A percentile compares a stretch with the other conserved stretches of the same genome.
Evolutionary conservation across 2,888 invertebrate genomes (phyloP).

Genomic region (Listrodromus nycthemerus): DNA sequence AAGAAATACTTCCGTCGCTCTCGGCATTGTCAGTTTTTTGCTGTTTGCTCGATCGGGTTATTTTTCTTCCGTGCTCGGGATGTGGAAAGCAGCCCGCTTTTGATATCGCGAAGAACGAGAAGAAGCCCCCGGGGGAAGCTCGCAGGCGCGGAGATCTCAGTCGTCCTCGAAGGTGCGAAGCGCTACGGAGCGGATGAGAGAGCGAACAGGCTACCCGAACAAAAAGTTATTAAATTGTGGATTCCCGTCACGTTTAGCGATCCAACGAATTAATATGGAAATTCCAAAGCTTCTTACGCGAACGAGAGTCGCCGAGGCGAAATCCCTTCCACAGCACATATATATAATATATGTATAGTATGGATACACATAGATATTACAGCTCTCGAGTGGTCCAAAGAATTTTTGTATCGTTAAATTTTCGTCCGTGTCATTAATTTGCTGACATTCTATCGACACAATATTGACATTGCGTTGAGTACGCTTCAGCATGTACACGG

Average conservation of each 20-base stretch:
- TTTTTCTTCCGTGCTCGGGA: constrained; percentile 37
- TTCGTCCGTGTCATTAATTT: too few species aligned
- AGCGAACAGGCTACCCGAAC: constrained; percentile 57
- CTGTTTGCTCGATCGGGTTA: constrained; percentile 19
- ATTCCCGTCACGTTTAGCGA: constrained; percentile 77
- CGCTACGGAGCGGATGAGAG: constrained; percentile 1
- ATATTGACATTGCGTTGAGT: too few species aligned
- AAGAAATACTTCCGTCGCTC: constrained; percentile 45
- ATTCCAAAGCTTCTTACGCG: constrained; percentile 77
- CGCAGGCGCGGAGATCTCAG: constrained; percentile 43
- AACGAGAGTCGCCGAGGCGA: constrained; percentile 69
- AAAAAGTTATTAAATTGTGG: constrained; percentile 77
- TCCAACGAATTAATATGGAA: constrained; percentile 81
- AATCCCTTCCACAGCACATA: constrained; percentile 68
- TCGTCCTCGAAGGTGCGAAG: constrained; percentile 16
- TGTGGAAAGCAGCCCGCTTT: constrained; percentile 39
- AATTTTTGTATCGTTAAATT: too few species aligned
- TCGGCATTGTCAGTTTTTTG: constrained; percentile 15
- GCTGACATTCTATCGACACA: too few species aligned
- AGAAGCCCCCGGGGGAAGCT: constrained; percentile 11
- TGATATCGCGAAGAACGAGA: constrained; percentile 34
- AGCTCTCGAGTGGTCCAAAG: constrained; percentile 27
- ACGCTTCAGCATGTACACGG: too few species aligned
- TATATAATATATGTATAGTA: constrained; percentile 8
- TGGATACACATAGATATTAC: not conserved